Conservation (phyloP, 2,888 invertebrate species). For the Platycnemis pennipes region DNA sequence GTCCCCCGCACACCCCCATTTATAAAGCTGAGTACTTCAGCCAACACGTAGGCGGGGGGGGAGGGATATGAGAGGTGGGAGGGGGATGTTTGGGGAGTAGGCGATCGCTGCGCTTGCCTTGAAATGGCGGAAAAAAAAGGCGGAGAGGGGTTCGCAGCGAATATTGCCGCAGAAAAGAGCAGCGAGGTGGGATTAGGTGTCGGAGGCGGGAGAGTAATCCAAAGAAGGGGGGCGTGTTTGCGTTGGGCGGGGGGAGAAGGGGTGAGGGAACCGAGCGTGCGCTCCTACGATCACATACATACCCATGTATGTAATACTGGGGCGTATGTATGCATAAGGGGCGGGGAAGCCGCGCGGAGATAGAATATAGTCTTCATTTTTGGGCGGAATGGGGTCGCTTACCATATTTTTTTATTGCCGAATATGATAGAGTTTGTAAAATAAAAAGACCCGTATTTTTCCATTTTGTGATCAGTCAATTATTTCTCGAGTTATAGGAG, state of each 20-base stretch:
- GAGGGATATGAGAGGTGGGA: neutral
- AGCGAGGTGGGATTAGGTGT: conserved; percentile 61
- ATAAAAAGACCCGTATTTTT: no score
- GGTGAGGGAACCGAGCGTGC: neutral
- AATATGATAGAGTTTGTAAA: no score
- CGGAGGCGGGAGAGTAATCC: conserved; percentile 25
- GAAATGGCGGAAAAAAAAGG: conserved; percentile 44
- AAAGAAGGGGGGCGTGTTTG: neutral
- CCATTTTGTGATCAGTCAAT: no score
- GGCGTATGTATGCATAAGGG: neutral
- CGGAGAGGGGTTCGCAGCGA: conserved; percentile 30
- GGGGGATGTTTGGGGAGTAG: neutral
- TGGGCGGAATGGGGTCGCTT: no score
- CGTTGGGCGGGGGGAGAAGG: neutral
- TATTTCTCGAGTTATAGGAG: no score
- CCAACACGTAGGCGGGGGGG: conserved; percentile 18
- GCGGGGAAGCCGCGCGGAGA: no score
- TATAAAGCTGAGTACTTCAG: conserved; percentile 64
- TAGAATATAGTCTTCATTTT: no score
- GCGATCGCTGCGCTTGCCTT: conserved; percentile 27
- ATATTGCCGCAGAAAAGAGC: conserved; percentile 64
- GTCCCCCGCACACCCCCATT: neutral
- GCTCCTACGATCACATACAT: neutral
- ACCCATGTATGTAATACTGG: neutral
- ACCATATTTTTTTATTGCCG: no score